phyloP scores from a whole-genome alignment of 1,140 invertebrate species.

The Polypedilum vanderplanki region DNA sequence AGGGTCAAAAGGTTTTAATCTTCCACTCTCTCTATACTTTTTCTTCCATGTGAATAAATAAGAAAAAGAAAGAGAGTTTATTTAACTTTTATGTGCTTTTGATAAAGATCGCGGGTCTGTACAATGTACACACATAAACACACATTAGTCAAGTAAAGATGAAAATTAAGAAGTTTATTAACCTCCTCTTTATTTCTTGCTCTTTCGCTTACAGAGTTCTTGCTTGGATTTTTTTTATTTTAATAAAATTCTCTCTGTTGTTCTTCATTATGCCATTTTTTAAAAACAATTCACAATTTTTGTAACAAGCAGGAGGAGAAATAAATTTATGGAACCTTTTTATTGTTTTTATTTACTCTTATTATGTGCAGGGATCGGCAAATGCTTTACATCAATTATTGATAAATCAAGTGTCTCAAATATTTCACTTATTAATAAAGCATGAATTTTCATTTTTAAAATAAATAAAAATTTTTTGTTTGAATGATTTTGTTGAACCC shows the following conservation, averaged over 20 bases:
- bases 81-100: neutral
- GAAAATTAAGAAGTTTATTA: constrained; percentile 20
- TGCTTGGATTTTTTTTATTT: too few relatives aligned
- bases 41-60: neutral
- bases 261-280: neutral
- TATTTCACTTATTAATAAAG: too few relatives aligned
- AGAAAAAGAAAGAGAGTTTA: neutral
- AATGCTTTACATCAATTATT: neutral
- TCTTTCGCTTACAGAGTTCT: neutral
- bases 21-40: too few relatives aligned
- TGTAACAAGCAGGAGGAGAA: too few relatives aligned
- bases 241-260: neutral
- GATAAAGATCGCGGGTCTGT: neutral
- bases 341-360: neutral
- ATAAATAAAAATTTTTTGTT: too few relatives aligned
- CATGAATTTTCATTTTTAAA: too few relatives aligned
- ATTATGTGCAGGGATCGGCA: neutral
- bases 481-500: too few relatives aligned
- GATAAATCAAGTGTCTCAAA: neutral
- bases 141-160: neutral
- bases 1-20: constrained; percentile 1
- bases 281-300: neutral
- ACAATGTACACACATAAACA: neutral
- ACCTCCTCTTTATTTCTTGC: neutral
- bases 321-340: neutral